Evolutionary conservation across 2,888 invertebrate genomes (phyloP).

Genomic region (Hemicrepidius hirtus): DNA sequence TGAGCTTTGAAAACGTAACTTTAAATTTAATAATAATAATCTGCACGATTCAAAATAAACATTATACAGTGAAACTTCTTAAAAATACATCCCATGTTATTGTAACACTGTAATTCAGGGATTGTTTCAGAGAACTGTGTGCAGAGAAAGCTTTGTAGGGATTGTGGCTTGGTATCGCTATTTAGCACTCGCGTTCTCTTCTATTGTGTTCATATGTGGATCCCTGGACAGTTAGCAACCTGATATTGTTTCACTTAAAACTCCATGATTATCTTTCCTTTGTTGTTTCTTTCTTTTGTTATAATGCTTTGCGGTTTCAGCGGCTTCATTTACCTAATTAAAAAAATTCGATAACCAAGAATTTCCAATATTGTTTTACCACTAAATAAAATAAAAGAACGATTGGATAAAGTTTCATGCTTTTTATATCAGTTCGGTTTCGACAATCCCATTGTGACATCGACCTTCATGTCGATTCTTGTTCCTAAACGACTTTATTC

Average conservation of each 20-base stretch:
- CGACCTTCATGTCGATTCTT: no score
- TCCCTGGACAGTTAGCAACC: slow-evolving; percentile 44
- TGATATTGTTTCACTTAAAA: slow-evolving; percentile 47
- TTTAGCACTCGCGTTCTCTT: slow-evolving; percentile 47
- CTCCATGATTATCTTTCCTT: slow-evolving; percentile 44
- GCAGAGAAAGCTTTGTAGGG: slow-evolving; percentile 45
- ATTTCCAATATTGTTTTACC: no score
- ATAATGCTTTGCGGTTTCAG: background rate
- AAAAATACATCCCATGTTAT: slow-evolving; percentile 52
- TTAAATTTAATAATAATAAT: slow-evolving; percentile 41
- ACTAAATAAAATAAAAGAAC: no score
- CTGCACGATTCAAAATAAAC: slow-evolving; percentile 37
- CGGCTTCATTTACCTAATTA: slow-evolving; percentile 35
- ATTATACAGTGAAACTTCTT: slow-evolving; percentile 42
- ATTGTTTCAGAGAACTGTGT: slow-evolving; percentile 43
- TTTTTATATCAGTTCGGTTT: no score
- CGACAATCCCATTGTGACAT: no score
- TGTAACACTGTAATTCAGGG: slow-evolving; percentile 48
- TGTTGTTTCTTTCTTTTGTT: slow-evolving; percentile 35
- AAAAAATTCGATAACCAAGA: slow-evolving; percentile 12
- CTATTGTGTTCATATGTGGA: slow-evolving; percentile 49
- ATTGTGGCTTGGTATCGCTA: slow-evolving; percentile 47
- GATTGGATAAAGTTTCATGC: no score
- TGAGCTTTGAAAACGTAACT: background rate
- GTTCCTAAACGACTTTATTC: no score